Evolutionary conservation across 2,888 invertebrate species (phyloP), one percentile per base, ranked within the genome.

Genomic region (Tiliacea aurago): DNA sequence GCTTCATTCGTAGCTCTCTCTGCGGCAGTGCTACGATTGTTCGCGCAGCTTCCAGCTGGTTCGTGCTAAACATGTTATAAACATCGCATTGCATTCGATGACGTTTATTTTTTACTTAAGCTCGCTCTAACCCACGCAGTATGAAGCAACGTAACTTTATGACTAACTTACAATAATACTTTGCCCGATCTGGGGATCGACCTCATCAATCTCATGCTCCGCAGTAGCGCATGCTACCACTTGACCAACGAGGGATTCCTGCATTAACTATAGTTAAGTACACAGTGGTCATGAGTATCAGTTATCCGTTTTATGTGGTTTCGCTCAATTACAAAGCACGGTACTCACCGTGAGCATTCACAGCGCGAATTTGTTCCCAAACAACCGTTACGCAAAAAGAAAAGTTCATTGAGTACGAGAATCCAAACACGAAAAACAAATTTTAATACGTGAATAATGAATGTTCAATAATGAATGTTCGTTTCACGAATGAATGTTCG

Each of bases 11-110:
- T 10, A n/a, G 51, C 11, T 18, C n/a, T n/a, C n/a, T 51, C 28
- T 15, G 45, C 23, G 47, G 37, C 49, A 41, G 15, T 11, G 37
- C 20, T 20, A 4, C 11, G n/a, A 51, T n/a, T 28, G 6, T 47
- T 41, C 13, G n/a, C 53, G n/a, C 77, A 77, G 73, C n/a, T 55
- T 55, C 68, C 28, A 33, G 5, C 28, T 2, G 13, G 11, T 33
- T 23, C 6, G 9, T 55, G 33, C 20, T 37, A 51, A 70, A 49
- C 20, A 47, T 28, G 20, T 23, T 13, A 28, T 61, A 13, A n/a
- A 45, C 49, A 69, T 69, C 28, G 23, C 28, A 51, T 51, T 69
- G 68, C n/a, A 41, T 49, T 28, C 41, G 11, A 51, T 51, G 49
- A 51, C 20, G 33, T 43, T 6, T 18, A 28, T 28, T 47, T 47